These are phyloP conservation scores for Stigmatopora argus DNA, from an alignment of 2,113 vertebrate genomes.

Conservation along the genomic window DNA sequence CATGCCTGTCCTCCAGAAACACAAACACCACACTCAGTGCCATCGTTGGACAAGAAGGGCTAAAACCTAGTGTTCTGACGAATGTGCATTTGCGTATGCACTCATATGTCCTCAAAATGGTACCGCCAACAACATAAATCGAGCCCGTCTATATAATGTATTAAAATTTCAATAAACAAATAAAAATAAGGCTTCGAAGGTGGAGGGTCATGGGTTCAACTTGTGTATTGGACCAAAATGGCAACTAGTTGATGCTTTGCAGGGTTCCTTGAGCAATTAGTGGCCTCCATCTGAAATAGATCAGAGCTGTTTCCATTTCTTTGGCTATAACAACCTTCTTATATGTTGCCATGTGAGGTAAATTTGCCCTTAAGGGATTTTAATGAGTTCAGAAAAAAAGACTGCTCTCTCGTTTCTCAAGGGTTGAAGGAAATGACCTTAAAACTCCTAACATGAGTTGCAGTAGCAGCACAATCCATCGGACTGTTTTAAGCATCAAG, in stretches of 20 bases:
- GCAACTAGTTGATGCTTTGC: neutral
- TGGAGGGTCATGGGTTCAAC: no score
- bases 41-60: conserved; percentile 9
- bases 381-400: conserved; percentile 6
- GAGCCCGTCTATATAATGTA: no score
- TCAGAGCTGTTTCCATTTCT: neutral
- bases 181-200: no score
- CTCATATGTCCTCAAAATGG: neutral
- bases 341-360: neutral
- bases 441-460: conserved; percentile 39
- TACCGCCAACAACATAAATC: no score
- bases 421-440: conserved; percentile 26
- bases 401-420: conserved; percentile 27
- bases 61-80: neutral
- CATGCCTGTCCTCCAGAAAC: conserved; percentile 28
- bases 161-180: no score
- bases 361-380: neutral
- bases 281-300: no score
- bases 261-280: neutral
- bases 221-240: neutral
- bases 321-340: neutral
- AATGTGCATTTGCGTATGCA: neutral
- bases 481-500: conserved; percentile 31
- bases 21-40: conserved; percentile 19
- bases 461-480: conserved; percentile 46